Percentiles rank a stretch among this genome's conserved stretches.
These are phyloP conservation scores for Ceratosolen fusciceps DNA, from an alignment of 1,140 invertebrate genomes.

Conservation along the genomic window DNA sequence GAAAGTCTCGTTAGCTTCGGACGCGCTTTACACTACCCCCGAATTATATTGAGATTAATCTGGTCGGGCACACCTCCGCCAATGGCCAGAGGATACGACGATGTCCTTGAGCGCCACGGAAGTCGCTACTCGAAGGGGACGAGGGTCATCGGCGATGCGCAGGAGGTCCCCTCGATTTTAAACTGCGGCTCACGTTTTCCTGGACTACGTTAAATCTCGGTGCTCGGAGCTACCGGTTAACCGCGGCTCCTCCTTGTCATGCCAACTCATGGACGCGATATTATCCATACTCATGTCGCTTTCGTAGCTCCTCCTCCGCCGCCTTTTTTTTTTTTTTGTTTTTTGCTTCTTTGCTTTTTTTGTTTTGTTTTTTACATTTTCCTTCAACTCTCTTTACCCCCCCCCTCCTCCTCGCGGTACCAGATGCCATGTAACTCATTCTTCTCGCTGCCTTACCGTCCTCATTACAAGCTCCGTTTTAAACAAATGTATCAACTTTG, in stretches of 20 bases:
- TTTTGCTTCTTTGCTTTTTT: too few relatives aligned
- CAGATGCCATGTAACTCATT: too few relatives aligned
- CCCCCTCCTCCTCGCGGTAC: too few relatives aligned
- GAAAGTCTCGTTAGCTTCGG: constrained; percentile 15
- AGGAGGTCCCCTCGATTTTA: not conserved
- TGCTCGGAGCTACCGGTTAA: not conserved
- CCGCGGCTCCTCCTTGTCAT: not conserved
- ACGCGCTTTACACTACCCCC: constrained; percentile 1
- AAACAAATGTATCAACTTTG: too few relatives aligned
- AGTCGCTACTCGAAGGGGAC: not conserved
- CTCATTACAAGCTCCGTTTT: too few relatives aligned
- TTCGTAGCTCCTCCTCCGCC: not conserved
- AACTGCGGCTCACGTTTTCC: constrained; percentile 43
- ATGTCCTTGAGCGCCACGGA: not conserved
- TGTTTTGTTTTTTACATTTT: too few relatives aligned
- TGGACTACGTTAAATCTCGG: constrained; percentile 40
- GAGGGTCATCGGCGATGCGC: constrained; percentile 12
- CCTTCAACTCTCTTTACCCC: too few relatives aligned
- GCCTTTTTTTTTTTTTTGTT: not conserved
- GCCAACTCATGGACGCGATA: constrained; percentile 11
- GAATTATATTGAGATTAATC: constrained; percentile 44
- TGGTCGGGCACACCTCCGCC: not conserved
- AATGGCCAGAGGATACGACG: not conserved
- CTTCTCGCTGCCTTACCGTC: too few relatives aligned
- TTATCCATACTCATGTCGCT: constrained; percentile 18